Evolutionary conservation across 2,888 invertebrate species (phyloP).

Genomic region (Pediacus dermestoides): DNA sequence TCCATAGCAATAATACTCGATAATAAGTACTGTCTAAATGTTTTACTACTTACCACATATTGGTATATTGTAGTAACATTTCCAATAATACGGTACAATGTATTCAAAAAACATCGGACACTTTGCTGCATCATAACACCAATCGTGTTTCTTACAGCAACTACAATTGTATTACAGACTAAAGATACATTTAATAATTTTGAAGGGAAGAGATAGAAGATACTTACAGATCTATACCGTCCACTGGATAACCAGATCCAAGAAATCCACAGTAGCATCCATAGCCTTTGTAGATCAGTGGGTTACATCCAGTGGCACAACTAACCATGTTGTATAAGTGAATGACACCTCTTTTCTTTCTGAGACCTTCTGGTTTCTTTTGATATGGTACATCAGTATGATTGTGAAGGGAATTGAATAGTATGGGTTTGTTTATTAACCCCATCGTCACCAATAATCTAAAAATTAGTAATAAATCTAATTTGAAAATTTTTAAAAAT

Average conservation of each 20-base stretch:
- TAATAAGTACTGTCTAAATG: too few species aligned
- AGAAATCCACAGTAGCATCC: constrained; percentile 89
- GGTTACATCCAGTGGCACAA: constrained; percentile 82
- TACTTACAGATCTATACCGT: constrained; percentile 73
- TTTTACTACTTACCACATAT: constrained; percentile 65
- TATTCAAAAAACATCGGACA: constrained; percentile 80
- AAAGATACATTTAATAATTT: constrained; percentile 7
- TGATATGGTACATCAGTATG: constrained; percentile 6
- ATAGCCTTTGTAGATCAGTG: constrained; percentile 78
- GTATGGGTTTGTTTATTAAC: background rate
- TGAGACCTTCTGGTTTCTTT: constrained; percentile 9
- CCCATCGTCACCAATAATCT: too few species aligned
- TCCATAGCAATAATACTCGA: background rate
- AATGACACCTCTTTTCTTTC: constrained; percentile 71
- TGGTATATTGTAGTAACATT: constrained; percentile 73
- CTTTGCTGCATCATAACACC: constrained; percentile 75
- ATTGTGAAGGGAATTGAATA: background rate
- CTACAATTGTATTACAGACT: constrained; percentile 47
- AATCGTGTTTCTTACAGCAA: constrained; percentile 82
- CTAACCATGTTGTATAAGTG: constrained; percentile 83
- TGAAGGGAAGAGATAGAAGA: background rate
- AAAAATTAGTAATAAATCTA: too few species aligned
- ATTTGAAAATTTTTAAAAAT: too few species aligned
- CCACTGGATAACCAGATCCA: constrained; percentile 73
- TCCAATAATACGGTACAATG: constrained; percentile 85